Percentiles rank a stretch among this genome's conserved stretches.
Conservation (phyloP, 1,140 invertebrate species). For the Holotrichia oblita region DNA sequence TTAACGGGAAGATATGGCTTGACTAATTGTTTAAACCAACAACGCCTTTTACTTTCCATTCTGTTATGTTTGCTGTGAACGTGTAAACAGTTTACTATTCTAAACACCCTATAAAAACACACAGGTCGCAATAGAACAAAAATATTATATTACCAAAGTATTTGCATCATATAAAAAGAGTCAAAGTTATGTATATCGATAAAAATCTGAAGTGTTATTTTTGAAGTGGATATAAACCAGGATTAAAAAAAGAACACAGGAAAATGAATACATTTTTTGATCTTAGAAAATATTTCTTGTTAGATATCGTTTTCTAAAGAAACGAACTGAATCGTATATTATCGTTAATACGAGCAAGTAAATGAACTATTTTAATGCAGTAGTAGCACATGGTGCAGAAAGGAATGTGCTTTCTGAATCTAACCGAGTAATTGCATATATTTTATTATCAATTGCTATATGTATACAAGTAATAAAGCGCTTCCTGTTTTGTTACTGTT, state of each 20-base stretch:
- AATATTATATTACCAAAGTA: no score
- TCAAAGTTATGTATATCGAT: not conserved
- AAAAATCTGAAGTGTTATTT: not conserved
- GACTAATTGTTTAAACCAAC: conserved; percentile 11
- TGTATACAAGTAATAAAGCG: not conserved
- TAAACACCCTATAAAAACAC: conserved; percentile 14
- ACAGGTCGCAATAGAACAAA: not conserved
- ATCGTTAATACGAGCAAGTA: not conserved
- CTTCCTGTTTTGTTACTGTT: not conserved
- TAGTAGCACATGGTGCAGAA: not conserved
- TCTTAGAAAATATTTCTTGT: not conserved
- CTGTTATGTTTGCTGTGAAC: conserved; percentile 23
- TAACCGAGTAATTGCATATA: not conserved
- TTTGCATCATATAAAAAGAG: no score
- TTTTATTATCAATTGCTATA: not conserved
- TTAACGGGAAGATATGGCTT: conserved; percentile 11
- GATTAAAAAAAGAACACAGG: no score
- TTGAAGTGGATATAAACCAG: no score
- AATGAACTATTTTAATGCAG: conserved; percentile 15
- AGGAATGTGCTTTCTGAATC: conserved; percentile 10
- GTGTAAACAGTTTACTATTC: conserved; percentile 17
- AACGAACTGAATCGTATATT: not conserved
- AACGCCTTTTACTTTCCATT: conserved; percentile 15
- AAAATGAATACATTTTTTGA: no score
- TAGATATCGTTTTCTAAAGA: not conserved